Evolutionary conservation across 2,888 invertebrate species (phyloP).

Genomic region (Mesodorylaimus sp.): DNA sequence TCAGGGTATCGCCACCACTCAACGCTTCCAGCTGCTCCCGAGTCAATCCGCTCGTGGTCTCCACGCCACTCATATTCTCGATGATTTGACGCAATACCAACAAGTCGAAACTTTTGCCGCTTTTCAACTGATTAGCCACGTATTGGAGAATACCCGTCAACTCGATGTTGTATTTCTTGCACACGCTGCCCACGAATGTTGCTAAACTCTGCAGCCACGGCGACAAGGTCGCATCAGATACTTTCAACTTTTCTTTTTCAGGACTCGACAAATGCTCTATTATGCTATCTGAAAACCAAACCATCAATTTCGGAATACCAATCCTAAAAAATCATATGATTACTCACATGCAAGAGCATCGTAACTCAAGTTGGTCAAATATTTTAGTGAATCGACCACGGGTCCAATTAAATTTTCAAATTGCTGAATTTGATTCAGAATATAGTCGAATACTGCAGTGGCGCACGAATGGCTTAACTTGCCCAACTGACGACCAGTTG

Average conservation of each 20-base stretch:
- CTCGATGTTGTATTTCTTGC: slow-evolving; percentile 91
- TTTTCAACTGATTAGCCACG: slow-evolving; percentile 86
- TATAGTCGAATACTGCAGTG: slow-evolving; percentile 81
- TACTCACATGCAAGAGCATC: slow-evolving; percentile 65
- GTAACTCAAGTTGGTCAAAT: slow-evolving; percentile 76
- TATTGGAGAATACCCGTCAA: slow-evolving; percentile 83
- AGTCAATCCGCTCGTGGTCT: slow-evolving; percentile 87
- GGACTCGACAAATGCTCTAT: slow-evolving; percentile 72
- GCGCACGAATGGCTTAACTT: slow-evolving; percentile 92
- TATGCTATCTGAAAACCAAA: slow-evolving; percentile 46
- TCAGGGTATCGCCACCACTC: slow-evolving; percentile 82
- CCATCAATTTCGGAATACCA: not conserved
- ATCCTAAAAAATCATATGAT: not conserved
- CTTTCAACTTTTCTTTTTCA: slow-evolving; percentile 50
- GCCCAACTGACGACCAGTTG: slow-evolving; percentile 80
- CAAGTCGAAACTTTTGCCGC: slow-evolving; percentile 64
- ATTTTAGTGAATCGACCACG: slow-evolving; percentile 91
- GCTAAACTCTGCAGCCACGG: slow-evolving; percentile 43
- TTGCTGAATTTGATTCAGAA: slow-evolving; percentile 61
- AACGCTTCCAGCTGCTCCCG: slow-evolving; percentile 86
- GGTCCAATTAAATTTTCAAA: slow-evolving; percentile 86
- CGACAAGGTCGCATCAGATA: slow-evolving; percentile 74
- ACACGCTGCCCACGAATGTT: slow-evolving; percentile 83
- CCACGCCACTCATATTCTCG: slow-evolving; percentile 97
- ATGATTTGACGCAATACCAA: slow-evolving; percentile 87